These are phyloP conservation scores for Oreochromis aureus DNA, from an alignment of 2,113 vertebrate species.

Conservation along the genomic window DNA sequence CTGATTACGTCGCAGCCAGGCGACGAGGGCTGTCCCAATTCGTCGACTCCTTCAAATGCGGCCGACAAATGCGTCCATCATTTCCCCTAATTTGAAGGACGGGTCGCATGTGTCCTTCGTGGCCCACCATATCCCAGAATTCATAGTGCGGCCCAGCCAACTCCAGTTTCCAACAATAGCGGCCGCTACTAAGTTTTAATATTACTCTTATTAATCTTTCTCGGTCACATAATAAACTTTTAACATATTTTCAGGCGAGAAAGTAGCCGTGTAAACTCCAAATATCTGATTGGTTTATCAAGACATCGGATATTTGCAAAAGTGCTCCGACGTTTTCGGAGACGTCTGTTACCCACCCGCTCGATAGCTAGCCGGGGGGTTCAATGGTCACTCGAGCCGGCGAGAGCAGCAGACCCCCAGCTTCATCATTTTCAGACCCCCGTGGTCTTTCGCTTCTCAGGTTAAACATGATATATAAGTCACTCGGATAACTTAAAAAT, in stretches of 20 bases:
- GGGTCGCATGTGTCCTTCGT: not conserved
- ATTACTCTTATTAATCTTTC: not conserved
- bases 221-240: not conserved
- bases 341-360: too few species aligned
- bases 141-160: not conserved
- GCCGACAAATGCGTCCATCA: not conserved
- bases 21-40: not conserved
- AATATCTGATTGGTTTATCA: not conserved
- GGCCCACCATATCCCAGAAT: not conserved
- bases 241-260: not conserved
- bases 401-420: not conserved
- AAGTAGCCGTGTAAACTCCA: accelerated
- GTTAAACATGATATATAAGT: not conserved
- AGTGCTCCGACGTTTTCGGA: too few species aligned
- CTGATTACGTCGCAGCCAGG: not conserved
- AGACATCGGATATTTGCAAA: too few species aligned
- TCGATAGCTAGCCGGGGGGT: not conserved
- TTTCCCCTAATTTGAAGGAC: not conserved
- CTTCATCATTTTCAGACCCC: not conserved
- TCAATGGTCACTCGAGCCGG: not conserved
- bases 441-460: not conserved
- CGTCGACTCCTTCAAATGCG: not conserved
- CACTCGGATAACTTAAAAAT: not conserved
- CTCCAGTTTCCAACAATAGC: not conserved
- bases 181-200: not conserved